Conservation (phyloP, 2,113 vertebrate genomes). For the Suncus etruscus region DNA sequence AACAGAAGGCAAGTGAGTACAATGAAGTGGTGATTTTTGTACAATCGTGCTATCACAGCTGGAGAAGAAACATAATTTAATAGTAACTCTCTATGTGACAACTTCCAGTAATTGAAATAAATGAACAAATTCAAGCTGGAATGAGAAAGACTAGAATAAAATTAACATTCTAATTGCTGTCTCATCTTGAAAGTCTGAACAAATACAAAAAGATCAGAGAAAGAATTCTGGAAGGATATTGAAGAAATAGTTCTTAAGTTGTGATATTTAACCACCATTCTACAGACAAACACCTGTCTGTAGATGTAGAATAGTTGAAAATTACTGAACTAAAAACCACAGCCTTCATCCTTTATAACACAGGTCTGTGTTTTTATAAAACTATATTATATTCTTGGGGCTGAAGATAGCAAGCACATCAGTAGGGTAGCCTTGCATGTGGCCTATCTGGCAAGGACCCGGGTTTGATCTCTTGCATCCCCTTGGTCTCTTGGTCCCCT, state of each 20-base stretch:
- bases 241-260: not conserved
- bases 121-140: constrained; percentile 52
- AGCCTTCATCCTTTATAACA: not conserved
- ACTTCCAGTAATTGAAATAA: constrained; percentile 34
- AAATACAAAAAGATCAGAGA: not conserved
- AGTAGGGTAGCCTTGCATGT: too few relatives aligned
- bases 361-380: not conserved
- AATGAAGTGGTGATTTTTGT: constrained; percentile 25
- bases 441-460: too few relatives aligned
- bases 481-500: too few relatives aligned
- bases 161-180: not conserved
- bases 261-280: not conserved
- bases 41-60: not conserved
- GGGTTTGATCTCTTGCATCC: too few relatives aligned
- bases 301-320: not conserved
- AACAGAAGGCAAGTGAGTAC: not conserved
- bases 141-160: not conserved
- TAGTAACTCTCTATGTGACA: constrained; percentile 9
- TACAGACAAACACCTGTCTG: too few relatives aligned
- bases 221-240: not conserved
- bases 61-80: constrained; percentile 16
- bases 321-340: not conserved
- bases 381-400: too few relatives aligned
- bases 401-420: too few relatives aligned
- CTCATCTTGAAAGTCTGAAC: constrained; percentile 17